A percentile compares a stretch with the other conserved stretches of the same genome.
Conservation (phyloP, 2,888 invertebrate species). For the Ametastegia equiseti region DNA sequence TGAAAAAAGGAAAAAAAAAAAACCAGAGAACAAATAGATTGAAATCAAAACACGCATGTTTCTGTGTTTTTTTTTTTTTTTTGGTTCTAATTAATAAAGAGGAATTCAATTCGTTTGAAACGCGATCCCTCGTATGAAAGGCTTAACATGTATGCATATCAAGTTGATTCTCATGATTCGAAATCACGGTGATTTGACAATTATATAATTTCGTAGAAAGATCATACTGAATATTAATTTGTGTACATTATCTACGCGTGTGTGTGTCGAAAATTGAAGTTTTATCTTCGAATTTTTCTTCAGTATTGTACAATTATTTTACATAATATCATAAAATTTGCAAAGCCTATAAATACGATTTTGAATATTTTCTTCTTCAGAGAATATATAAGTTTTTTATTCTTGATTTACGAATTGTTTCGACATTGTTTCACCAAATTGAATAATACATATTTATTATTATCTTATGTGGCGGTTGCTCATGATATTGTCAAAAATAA, state of each 20-base stretch:
- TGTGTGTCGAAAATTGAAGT: background rate
- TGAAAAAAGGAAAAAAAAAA: background rate
- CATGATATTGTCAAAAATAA: background rate
- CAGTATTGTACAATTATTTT: conserved; percentile 27
- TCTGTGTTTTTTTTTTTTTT: background rate
- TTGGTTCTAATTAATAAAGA: background rate
- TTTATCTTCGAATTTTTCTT: background rate
- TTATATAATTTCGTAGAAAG: background rate
- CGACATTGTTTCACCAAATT: background rate
- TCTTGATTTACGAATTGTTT: background rate
- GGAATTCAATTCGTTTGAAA: background rate
- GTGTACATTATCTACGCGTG: background rate
- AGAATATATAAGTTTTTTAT: background rate
- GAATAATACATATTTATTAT: background rate
- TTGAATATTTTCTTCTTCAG: background rate
- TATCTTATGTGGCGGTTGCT: background rate
- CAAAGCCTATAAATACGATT: background rate
- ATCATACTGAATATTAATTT: background rate
- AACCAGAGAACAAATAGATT: background rate
- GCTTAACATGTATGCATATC: background rate
- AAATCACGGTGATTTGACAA: background rate
- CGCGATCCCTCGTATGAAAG: background rate
- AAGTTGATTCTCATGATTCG: background rate
- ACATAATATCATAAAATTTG: background rate
- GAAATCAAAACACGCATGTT: background rate